Evolutionary conservation across 2,113 vertebrate species (phyloP).

Genomic region (Scortum barcoo): DNA sequence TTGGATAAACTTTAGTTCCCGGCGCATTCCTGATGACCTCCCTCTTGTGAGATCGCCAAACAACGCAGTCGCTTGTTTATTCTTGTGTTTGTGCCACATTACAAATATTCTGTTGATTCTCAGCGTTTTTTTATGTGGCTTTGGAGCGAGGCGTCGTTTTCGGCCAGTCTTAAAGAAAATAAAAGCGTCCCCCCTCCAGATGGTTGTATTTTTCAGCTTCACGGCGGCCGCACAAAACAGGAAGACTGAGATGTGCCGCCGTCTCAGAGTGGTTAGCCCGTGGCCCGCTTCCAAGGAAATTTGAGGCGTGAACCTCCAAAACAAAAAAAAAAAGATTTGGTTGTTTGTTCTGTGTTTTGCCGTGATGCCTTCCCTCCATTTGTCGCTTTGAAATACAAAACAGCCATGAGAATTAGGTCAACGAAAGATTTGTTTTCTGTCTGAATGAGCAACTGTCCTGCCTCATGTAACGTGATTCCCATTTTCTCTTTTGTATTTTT

Average conservation of each 20-base stretch:
- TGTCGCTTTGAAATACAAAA: conserved; percentile 13
- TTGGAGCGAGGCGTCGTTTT: conserved; percentile 3
- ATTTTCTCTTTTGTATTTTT: not conserved
- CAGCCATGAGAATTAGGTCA: conserved; percentile 23
- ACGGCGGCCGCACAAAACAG: conserved; percentile 43
- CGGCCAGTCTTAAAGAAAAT: conserved; percentile 45
- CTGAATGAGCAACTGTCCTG: not conserved
- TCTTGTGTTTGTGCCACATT: conserved; percentile 7
- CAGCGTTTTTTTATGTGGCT: conserved; percentile 47
- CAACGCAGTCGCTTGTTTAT: conserved; percentile 17
- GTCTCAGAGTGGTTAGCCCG: conserved; percentile 28
- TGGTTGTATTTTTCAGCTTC: conserved; percentile 56
- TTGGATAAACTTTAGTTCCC: not conserved
- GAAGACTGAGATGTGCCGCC: conserved; percentile 32
- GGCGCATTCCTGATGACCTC: not conserved
- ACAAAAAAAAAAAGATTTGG: conserved; percentile 46
- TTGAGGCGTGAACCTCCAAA: conserved; percentile 29
- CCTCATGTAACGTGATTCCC: not conserved
- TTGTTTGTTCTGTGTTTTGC: conserved; percentile 23
- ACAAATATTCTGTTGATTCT: conserved; percentile 8
- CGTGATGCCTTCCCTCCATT: not conserved
- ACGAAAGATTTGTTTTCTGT: not conserved
- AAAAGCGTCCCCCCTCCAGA: conserved; percentile 48
- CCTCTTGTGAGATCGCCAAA: conserved; percentile 2
- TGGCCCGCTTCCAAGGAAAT: conserved; percentile 42